phyloP scores from a whole-genome alignment of 2,113 vertebrate genomes.

The Rhinoptilus africanus region DNA sequence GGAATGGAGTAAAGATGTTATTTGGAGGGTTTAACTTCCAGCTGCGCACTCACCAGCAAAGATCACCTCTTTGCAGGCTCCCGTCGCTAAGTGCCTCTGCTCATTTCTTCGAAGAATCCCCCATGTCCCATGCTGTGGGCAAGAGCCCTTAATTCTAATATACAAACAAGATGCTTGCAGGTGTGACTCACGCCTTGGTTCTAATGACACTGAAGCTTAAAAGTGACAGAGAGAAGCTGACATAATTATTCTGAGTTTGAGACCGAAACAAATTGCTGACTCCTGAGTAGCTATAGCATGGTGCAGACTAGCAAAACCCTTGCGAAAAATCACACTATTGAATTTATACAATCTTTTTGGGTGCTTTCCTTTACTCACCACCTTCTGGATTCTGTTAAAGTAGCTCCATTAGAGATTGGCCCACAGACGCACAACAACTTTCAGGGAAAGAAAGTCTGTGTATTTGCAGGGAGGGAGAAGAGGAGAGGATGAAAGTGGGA shows the following conservation, averaged over 20 bases:
- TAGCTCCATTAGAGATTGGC: background rate
- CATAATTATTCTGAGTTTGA: background rate
- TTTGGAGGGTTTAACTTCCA: background rate
- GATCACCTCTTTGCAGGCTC: background rate
- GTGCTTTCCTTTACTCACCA: background rate
- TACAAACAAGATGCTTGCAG: background rate
- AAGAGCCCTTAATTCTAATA: background rate
- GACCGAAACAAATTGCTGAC: background rate
- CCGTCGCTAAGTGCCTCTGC: background rate
- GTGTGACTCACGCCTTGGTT: background rate
- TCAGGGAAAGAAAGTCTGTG: background rate
- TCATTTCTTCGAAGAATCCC: background rate
- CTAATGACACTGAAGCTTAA: background rate
- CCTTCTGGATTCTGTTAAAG: background rate
- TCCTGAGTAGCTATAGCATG: background rate
- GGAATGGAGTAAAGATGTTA: background rate
- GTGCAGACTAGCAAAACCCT: background rate
- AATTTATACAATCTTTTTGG: background rate
- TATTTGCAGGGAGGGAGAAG: background rate
- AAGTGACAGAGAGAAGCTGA: conserved; percentile 7
- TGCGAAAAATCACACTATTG: background rate
- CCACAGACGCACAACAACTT: background rate
- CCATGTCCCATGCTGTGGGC: background rate
- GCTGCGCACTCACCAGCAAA: background rate
- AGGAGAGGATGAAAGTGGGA: background rate